Conservation (phyloP, 2,113 vertebrate species). For the Choloepus hoffmanni region DNA sequence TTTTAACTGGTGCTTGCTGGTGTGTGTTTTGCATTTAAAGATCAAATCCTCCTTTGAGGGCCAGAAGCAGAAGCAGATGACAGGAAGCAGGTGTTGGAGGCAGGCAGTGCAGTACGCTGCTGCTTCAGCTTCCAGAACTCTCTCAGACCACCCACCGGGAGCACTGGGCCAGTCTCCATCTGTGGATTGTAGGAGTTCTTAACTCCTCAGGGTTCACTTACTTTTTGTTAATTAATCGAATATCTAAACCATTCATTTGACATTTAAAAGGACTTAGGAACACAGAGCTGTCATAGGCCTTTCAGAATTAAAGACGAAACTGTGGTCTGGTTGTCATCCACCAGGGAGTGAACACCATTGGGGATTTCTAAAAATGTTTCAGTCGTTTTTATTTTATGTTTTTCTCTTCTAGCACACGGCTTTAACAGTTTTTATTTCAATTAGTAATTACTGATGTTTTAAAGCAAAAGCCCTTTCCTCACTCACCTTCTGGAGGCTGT, state of each 20-base stretch:
- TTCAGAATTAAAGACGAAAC: neutral
- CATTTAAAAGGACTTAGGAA: slow-evolving; percentile 64
- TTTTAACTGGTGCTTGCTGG: slow-evolving; percentile 75
- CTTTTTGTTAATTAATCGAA: slow-evolving; percentile 74
- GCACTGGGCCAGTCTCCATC: slow-evolving; percentile 65
- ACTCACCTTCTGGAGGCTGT: neutral
- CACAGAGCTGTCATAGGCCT: neutral
- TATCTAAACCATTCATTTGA: slow-evolving; percentile 72
- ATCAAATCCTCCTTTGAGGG: slow-evolving; percentile 73
- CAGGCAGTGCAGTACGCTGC: slow-evolving; percentile 74
- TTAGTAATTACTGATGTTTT: rapidly evolving
- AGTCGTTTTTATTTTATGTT: neutral
- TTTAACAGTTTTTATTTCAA: neutral
- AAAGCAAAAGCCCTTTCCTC: neutral
- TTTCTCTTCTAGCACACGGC: neutral
- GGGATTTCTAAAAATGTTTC: neutral
- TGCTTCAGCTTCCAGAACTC: slow-evolving; percentile 78
- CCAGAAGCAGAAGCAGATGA: slow-evolving; percentile 76
- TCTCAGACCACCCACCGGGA: slow-evolving; percentile 70
- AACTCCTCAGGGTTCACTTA: slow-evolving; percentile 70
- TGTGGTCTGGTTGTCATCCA: rapidly evolving
- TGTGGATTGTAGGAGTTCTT: slow-evolving; percentile 71
- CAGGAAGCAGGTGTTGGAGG: slow-evolving; percentile 81
- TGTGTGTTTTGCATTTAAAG: slow-evolving; percentile 68
- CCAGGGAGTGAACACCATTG: neutral